These are phyloP conservation scores for Tribolium madens DNA, from an alignment of 1,140 invertebrate genomes.

Conservation along the genomic window DNA sequence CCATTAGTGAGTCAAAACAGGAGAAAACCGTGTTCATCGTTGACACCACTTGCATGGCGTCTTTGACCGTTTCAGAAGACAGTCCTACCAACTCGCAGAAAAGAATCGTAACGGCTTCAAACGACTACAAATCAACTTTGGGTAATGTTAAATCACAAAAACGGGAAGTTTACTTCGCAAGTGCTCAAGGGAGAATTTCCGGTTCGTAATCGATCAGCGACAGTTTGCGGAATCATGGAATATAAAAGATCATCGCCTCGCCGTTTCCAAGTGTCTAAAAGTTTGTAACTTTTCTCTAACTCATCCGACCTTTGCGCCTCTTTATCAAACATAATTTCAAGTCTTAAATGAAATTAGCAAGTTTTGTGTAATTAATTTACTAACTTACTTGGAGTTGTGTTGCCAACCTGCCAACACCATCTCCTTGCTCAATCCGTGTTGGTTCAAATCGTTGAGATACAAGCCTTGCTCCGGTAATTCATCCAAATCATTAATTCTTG, in stretches of 20 bases:
- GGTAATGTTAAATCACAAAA: constrained; percentile 14
- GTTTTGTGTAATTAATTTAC: neutral
- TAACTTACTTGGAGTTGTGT: constrained; percentile 80
- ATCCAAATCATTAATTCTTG: constrained; percentile 84
- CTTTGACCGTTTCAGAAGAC: constrained; percentile 73
- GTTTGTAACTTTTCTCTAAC: constrained; percentile 77
- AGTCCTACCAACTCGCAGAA: constrained; percentile 75
- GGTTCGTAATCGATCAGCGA: constrained; percentile 76
- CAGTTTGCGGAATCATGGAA: constrained; percentile 90
- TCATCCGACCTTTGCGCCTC: constrained; percentile 81
- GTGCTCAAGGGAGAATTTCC: constrained; percentile 81
- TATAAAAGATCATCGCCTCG: constrained; percentile 89
- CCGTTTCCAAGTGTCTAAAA: constrained; percentile 86
- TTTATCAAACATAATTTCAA: constrained; percentile 86
- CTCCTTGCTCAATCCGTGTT: constrained; percentile 86
- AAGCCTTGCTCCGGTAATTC: constrained; percentile 83
- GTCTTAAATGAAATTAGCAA: constrained; percentile 63
- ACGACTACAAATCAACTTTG: constrained; percentile 67
- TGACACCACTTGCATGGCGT: constrained; percentile 83
- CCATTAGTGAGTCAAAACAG: constrained; percentile 82
- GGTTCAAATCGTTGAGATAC: constrained; percentile 87
- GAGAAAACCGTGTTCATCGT: constrained; percentile 89
- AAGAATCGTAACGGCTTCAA: constrained; percentile 72
- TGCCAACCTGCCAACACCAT: constrained; percentile 89
- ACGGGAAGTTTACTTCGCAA: constrained; percentile 73